phyloP scores from a whole-genome alignment of 2,797 vertebrate genomes.

The Spheniscus humboldti region DNA sequence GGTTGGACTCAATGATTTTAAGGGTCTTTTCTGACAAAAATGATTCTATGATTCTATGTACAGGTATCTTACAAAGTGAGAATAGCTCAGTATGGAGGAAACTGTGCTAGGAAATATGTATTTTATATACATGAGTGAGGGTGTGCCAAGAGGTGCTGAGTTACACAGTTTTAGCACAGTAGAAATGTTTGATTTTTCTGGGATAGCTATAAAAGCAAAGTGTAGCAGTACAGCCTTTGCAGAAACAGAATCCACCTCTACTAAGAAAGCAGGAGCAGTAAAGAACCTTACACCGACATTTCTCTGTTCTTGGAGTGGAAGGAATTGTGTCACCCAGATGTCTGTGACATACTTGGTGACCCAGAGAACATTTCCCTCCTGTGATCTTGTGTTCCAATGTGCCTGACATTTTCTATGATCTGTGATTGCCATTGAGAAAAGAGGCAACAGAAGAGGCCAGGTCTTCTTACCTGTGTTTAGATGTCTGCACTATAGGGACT shows the following conservation, averaged over 20 bases:
- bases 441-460: not conserved
- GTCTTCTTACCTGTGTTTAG: not conserved
- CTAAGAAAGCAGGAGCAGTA: not conserved
- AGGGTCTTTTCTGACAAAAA: no score
- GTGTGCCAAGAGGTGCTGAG: not conserved
- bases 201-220: not conserved
- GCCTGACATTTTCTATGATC: not conserved
- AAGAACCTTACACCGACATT: not conserved
- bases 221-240: not conserved
- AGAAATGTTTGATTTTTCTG: not conserved
- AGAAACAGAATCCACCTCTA: not conserved
- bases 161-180: not conserved
- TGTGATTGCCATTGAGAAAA: not conserved
- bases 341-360: not conserved
- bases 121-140: no score
- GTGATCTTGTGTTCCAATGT: not conserved
- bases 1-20: no score
- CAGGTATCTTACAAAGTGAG: no score
- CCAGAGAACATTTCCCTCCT: not conserved
- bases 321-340: not conserved
- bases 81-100: not conserved
- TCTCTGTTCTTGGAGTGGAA: not conserved
- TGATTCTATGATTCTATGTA: no score
- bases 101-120: no score
- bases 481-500: not conserved